A percentile compares a stretch with the other conserved stretches of the same genome.
phyloP scores from a whole-genome alignment of 1,140 invertebrate genomes.

The Homarus americanus region DNA sequence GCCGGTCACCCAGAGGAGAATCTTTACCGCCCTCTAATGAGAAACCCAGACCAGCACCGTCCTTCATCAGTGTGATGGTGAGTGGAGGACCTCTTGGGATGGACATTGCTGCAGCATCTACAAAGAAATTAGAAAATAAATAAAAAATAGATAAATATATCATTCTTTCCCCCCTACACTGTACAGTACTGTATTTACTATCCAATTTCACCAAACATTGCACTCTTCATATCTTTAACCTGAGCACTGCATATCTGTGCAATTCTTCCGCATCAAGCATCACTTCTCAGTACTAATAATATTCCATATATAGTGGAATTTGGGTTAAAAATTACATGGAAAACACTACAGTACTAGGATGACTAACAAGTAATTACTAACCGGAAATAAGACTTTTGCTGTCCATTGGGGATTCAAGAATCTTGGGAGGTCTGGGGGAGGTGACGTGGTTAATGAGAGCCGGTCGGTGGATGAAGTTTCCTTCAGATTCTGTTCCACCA shows the following conservation, averaged over 20 bases:
- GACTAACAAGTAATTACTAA: constrained; percentile 13
- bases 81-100: constrained; percentile 75
- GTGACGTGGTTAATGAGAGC: constrained; percentile 73
- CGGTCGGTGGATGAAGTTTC: constrained; percentile 70
- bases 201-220: too few species aligned
- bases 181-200: too few species aligned
- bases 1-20: constrained; percentile 91
- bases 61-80: constrained; percentile 86
- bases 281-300: too few species aligned
- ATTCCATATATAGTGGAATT: too few species aligned
- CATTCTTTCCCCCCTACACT: too few species aligned
- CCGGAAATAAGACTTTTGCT: constrained; percentile 75
- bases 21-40: constrained; percentile 94
- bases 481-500: constrained; percentile 63
- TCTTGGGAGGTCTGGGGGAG: constrained; percentile 77
- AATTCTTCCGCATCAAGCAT: too few species aligned
- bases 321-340: too few species aligned
- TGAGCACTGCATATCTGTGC: too few species aligned
- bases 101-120: constrained; percentile 73
- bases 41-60: constrained; percentile 93
- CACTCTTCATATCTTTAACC: too few species aligned
- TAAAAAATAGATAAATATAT: neutral
- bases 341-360: too few species aligned
- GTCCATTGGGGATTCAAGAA: constrained; percentile 77
- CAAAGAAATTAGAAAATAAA: neutral